Evolutionary conservation across 2,113 vertebrate genomes (phyloP), one percentile per base, ranked within the genome.

Genomic region (Brienomyrus longianalis): DNA sequence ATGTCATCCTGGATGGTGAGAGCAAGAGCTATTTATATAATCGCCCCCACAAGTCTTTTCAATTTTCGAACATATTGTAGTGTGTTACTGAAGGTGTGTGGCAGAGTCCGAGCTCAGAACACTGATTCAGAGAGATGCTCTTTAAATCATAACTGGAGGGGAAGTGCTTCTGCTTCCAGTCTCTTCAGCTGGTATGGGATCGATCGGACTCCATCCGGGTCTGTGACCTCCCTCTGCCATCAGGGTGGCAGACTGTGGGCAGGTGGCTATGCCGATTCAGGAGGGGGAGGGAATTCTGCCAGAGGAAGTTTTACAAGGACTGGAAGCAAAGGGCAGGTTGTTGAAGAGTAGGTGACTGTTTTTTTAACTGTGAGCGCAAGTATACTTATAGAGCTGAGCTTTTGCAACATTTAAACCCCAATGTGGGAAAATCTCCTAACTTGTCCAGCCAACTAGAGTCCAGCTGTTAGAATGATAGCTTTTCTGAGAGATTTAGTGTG

Each of bases 1-100:
- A 96, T 51, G 96, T 97, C 91, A 91, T 95, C 87, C 93, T 98
- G 48, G 97, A 97, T 5, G 98, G 98, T 99, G 92, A 93, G 96
- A 90, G 87, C 86, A n/a, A 45, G 31, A 80, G 45, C 39, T 84
- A 10, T 84, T 84, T 45, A 48, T 84, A 84, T 13, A 70, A 31
- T 48, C 3, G 19, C 45, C 83, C 39, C 21, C 83, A 21, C 21
- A 11, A 23, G 45, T 47, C 21, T 48, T 84, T 47, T 84, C n/a
- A 5, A 84, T 84, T 80, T 80, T 43, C 0, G 10, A 80, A 80
- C 5, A 19, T 43, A 43, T 77, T 39, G 35, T 77, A 19, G 43
- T 17, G 31, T 80, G 35, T 43, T 19, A 5, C 74, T 80, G 15
- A 70, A 70, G 62, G n/a, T 27, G 62, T 39, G 35, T 21, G 74